Conservation (phyloP, 2,888 invertebrate species). For the Chouioia cunea region DNA sequence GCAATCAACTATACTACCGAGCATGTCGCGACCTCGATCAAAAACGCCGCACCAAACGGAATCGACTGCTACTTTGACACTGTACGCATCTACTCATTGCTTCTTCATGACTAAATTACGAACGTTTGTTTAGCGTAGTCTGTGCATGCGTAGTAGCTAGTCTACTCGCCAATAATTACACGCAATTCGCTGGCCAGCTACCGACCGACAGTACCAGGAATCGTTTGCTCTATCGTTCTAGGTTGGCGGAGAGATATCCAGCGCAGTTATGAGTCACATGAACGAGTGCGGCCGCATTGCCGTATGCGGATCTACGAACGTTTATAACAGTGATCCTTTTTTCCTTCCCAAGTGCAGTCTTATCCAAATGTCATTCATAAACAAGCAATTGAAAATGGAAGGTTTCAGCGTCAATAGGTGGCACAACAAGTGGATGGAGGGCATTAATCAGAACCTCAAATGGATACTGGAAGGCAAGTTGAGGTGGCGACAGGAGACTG, state of each 20-base stretch:
- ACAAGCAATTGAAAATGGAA: conserved; percentile 74
- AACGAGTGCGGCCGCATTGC: conserved; percentile 74
- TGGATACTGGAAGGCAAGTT: conserved; percentile 80
- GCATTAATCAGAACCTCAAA: conserved; percentile 74
- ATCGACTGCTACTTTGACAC: conserved; percentile 85
- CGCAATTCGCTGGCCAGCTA: no score
- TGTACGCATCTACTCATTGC: no score
- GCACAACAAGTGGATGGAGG: conserved; percentile 74
- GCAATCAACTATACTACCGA: conserved; percentile 84
- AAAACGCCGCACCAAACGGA: conserved; percentile 77
- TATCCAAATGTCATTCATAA: conserved; percentile 69
- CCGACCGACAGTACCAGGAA: no score
- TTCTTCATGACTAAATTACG: no score
- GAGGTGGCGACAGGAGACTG: no score
- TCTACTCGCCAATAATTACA: no score
- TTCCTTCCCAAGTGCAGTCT: conserved; percentile 75
- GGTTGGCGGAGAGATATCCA: conserved; percentile 79
- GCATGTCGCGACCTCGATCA: conserved; percentile 74
- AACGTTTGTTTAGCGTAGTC: no score
- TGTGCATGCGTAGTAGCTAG: no score
- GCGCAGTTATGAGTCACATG: conserved; percentile 74
- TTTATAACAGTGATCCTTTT: no score
- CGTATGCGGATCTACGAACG: no score
- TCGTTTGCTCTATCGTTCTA: conserved; percentile 58
- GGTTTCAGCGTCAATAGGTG: conserved; percentile 74